phyloP scores from a whole-genome alignment of 2,888 invertebrate species.

The Rhogogaster chlorosoma region DNA sequence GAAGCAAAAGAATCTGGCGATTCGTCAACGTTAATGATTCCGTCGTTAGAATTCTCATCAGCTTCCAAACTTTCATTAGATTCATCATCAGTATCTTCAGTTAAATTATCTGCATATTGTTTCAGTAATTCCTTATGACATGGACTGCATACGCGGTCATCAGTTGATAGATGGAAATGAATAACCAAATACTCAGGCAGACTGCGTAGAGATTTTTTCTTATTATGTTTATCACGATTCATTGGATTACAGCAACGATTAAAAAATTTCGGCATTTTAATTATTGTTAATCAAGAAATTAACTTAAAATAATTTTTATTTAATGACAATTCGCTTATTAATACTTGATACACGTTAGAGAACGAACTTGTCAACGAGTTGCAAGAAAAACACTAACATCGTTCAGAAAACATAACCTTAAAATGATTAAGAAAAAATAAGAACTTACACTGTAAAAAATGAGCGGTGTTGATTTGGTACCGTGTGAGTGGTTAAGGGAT shows the following conservation, averaged over 20 bases:
- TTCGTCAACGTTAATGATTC: constrained; percentile 41
- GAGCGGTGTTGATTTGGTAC: no score
- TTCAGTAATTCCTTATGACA: constrained; percentile 43
- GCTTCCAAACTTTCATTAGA: constrained; percentile 42
- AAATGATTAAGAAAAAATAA: neutral
- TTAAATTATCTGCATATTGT: constrained; percentile 36
- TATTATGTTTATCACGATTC: no score
- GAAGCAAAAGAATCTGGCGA: constrained; percentile 32
- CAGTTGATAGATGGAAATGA: constrained; percentile 9
- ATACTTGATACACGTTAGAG: no score
- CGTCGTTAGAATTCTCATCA: constrained; percentile 44
- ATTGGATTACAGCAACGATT: neutral
- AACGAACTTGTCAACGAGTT: no score
- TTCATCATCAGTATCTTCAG: constrained; percentile 50
- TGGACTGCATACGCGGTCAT: constrained; percentile 11
- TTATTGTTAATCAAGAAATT: neutral
- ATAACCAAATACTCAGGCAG: constrained; percentile 16
- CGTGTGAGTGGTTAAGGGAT: no score
- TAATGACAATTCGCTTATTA: no score
- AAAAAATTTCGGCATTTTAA: constrained; percentile 40
- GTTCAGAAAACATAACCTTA: neutral
- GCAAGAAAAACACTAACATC: no score
- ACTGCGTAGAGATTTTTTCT: neutral
- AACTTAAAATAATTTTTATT: no score
- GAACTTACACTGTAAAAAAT: no score